These are phyloP conservation scores for Peromyscus attwateri DNA, from an alignment of 2,797 vertebrate genomes.

Conservation along the genomic window DNA sequence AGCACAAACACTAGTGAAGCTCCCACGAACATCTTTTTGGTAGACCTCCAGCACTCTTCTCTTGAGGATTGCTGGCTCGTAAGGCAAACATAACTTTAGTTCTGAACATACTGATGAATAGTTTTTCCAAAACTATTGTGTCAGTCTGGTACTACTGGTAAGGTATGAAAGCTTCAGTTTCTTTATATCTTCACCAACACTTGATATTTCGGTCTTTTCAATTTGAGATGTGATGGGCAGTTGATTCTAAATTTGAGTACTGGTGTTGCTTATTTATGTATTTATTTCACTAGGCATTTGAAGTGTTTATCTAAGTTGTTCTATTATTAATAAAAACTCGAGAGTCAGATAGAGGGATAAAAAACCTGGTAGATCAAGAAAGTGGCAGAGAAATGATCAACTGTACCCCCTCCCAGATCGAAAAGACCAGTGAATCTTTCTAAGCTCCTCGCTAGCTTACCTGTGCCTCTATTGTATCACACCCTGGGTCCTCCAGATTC, in stretches of 20 bases:
- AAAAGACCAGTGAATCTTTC: background rate
- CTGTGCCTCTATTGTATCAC: background rate
- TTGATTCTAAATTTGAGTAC: background rate
- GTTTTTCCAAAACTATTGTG: slow-evolving; percentile 2
- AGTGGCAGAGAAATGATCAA: background rate
- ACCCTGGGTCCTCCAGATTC: background rate
- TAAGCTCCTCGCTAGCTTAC: background rate
- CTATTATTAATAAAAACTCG: background rate
- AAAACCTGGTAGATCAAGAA: background rate
- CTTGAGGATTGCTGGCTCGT: slow-evolving; percentile 27
- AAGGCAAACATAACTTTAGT: background rate
- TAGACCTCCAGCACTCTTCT: background rate
- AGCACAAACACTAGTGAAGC: background rate
- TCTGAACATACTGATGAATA: background rate
- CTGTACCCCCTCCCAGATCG: background rate
- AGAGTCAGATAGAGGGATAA: background rate
- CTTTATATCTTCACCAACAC: background rate
- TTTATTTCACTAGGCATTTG: background rate
- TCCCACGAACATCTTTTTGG: background rate
- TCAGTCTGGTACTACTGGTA: background rate
- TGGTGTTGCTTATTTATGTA: background rate
- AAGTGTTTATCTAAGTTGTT: background rate
- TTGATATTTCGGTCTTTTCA: background rate
- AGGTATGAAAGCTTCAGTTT: background rate
- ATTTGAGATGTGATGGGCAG: background rate